phyloP scores from a whole-genome alignment of 2,888 invertebrate species.

The Corbicula japonica region DNA sequence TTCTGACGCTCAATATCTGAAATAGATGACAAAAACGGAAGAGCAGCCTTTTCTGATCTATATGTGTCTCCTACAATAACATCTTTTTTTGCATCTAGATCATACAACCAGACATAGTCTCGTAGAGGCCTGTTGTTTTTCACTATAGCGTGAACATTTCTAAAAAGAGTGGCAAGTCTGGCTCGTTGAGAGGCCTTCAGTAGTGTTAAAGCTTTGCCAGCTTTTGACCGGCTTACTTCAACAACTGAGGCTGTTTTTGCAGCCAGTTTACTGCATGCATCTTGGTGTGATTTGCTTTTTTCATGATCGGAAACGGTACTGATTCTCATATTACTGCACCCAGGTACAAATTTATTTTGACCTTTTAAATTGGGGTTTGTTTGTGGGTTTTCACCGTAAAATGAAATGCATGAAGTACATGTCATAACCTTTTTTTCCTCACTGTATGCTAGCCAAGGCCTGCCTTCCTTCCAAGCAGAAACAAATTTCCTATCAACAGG shows the following conservation, averaged over 20 bases:
- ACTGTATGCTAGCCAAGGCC: neutral
- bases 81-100: neutral
- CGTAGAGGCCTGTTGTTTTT: neutral
- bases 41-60: neutral
- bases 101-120: neutral
- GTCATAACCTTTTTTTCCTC: neutral
- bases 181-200: slow-evolving; percentile 1
- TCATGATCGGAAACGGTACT: neutral
- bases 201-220: neutral
- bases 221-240: neutral
- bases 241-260: neutral
- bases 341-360: neutral
- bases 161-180: neutral
- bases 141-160: slow-evolving; percentile 1
- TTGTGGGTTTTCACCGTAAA: neutral
- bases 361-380: neutral
- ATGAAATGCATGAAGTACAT: neutral
- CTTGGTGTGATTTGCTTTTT: neutral
- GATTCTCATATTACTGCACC: neutral
- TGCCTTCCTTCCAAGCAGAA: neutral
- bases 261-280: neutral
- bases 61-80: neutral
- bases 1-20: slow-evolving; percentile 1
- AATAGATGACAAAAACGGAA: neutral
- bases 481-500: neutral